A percentile compares a stretch with the other conserved stretches of the same genome.
Evolutionary conservation across 1,140 invertebrate species (phyloP).

Genomic region (Uloborus diversus): DNA sequence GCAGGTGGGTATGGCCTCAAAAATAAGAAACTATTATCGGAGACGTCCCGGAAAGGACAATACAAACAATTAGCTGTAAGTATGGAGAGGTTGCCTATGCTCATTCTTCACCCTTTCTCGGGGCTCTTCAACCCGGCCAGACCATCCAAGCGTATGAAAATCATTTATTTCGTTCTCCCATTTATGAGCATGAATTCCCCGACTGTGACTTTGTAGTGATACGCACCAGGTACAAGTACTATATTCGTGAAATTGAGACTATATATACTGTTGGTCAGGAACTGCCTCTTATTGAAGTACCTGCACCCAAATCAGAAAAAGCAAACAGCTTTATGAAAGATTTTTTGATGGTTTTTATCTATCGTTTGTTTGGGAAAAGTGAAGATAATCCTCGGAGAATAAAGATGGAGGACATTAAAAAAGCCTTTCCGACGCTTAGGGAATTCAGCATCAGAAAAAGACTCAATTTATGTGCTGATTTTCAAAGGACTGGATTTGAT

Average conservation of each 20-base stretch:
- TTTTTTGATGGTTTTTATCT: slow-evolving; percentile 98
- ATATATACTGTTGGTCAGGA: slow-evolving; percentile 93
- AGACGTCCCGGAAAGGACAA: slow-evolving; percentile 85
- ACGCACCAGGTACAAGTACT: slow-evolving; percentile 84
- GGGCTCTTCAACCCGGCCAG: slow-evolving; percentile 88
- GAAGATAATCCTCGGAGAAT: slow-evolving; percentile 87
- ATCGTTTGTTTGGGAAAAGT: slow-evolving; percentile 97
- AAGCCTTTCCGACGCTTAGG: slow-evolving; percentile 94
- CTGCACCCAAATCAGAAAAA: slow-evolving; percentile 96
- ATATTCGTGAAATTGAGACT: slow-evolving; percentile 85
- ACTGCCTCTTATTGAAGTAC: slow-evolving; percentile 97
- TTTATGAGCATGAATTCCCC: slow-evolving; percentile 86
- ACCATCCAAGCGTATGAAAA: slow-evolving; percentile 91
- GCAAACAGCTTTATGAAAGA: slow-evolving; percentile 97
- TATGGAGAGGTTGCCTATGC: slow-evolving; percentile 96
- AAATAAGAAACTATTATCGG: slow-evolving; percentile 95
- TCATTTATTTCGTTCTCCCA: slow-evolving; percentile 95
- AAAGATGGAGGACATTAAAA: slow-evolving; percentile 98
- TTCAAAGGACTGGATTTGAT: slow-evolving; percentile 93
- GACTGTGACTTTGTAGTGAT: slow-evolving; percentile 92
- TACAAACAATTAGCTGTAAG: slow-evolving; percentile 83
- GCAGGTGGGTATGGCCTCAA: slow-evolving; percentile 97
- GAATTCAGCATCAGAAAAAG: slow-evolving; percentile 97
- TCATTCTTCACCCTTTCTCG: slow-evolving; percentile 96
- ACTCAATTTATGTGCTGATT: slow-evolving; percentile 96